Conservation (phyloP, 2,113 vertebrate species). For the Hylia prasina region DNA sequence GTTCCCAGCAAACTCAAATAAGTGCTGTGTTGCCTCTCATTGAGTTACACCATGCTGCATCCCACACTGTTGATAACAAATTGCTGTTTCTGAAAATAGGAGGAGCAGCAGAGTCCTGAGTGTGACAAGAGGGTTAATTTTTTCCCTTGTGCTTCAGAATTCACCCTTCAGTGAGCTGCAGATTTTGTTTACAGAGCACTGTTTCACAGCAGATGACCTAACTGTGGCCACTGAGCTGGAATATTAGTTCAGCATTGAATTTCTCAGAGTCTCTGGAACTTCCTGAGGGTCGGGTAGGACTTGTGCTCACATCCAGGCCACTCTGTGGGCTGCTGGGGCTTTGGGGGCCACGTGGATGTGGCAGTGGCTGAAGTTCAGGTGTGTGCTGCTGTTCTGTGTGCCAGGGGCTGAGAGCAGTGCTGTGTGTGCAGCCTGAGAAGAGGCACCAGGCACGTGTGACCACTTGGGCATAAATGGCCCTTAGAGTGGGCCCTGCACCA, state of each 20-base stretch:
- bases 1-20: background rate
- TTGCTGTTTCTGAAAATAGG: background rate
- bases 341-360: background rate
- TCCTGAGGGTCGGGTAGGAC: background rate
- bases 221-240: background rate
- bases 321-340: background rate
- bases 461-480: background rate
- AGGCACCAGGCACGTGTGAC: background rate
- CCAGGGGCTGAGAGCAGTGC: background rate
- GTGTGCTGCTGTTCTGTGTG: background rate
- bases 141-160: constrained; percentile 9
- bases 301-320: background rate
- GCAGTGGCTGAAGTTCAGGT: background rate
- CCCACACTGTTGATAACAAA: background rate
- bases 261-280: background rate
- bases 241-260: background rate
- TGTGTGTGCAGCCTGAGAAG: background rate
- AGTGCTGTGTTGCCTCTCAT: background rate
- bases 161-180: background rate
- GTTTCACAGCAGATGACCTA: constrained; percentile 10
- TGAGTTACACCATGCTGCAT: background rate
- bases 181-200: background rate
- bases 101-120: background rate
- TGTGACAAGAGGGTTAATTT: background rate
- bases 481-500: background rate